Conservation (phyloP, 2,797 vertebrate genomes). For the Ataeniobius toweri region DNA sequence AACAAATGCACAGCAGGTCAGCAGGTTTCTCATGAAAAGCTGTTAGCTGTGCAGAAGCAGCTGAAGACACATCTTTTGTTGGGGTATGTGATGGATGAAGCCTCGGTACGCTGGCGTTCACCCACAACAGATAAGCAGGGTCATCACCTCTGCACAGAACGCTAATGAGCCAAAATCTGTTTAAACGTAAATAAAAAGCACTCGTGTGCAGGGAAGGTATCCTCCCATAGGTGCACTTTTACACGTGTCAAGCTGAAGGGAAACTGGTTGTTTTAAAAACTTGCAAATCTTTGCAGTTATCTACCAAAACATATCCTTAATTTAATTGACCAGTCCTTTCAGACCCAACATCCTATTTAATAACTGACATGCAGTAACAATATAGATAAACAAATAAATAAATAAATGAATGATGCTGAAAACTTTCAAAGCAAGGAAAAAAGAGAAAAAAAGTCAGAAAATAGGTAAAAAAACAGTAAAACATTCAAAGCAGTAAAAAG, state of each 20-base stretch:
- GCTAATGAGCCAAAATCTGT: constrained; percentile 87
- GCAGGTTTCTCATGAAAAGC: constrained; percentile 83
- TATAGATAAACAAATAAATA: too few relatives aligned
- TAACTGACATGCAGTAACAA: background rate
- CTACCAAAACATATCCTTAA: background rate
- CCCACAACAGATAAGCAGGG: constrained; percentile 84
- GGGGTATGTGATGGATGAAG: constrained; percentile 86
- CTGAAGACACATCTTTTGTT: constrained; percentile 83
- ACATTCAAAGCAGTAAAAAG: too few relatives aligned
- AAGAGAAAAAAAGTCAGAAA: too few relatives aligned
- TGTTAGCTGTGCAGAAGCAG: constrained; percentile 82
- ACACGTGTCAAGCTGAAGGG: background rate
- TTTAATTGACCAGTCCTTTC: background rate
- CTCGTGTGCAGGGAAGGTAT: constrained; percentile 83
- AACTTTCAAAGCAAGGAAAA: too few relatives aligned
- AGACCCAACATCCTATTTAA: background rate
- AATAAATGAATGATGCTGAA: too few relatives aligned
- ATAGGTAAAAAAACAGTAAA: too few relatives aligned
- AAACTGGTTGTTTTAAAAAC: background rate
- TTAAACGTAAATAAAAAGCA: constrained; percentile 88
- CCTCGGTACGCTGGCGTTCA: constrained; percentile 88
- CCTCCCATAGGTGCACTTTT: constrained; percentile 55
- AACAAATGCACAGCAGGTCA: constrained; percentile 50
- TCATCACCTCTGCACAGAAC: constrained; percentile 88
- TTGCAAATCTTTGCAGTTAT: background rate